Conservation (phyloP, 2,888 invertebrate genomes). For the Tachystola acroxantha region DNA sequence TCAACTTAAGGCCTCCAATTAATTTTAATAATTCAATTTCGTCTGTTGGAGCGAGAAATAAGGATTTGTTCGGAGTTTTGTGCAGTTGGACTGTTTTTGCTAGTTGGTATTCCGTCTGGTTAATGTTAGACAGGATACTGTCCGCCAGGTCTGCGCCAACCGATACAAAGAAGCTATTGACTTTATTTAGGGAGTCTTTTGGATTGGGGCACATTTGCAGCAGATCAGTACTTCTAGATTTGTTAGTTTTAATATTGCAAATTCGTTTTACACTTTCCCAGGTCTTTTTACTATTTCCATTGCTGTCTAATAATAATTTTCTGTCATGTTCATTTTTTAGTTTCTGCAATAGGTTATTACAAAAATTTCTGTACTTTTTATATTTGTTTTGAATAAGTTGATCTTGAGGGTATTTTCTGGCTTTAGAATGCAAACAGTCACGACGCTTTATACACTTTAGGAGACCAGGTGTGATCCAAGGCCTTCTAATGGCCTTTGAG, state of each 20-base stretch:
- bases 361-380: too few species aligned
- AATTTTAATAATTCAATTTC: not conserved
- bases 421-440: not conserved
- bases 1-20: not conserved
- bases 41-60: not conserved
- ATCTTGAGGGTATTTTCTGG: not conserved
- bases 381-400: not conserved
- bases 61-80: not conserved
- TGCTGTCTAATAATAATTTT: not conserved
- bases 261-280: not conserved
- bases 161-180: not conserved
- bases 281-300: not conserved
- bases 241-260: not conserved
- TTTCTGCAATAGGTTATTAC: not conserved
- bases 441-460: conserved; percentile 1
- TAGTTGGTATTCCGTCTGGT: not conserved
- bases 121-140: not conserved
- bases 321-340: not conserved
- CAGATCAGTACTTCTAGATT: not conserved
- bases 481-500: not conserved
- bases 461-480: too few species aligned
- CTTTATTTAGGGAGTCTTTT: not conserved
- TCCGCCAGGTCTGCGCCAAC: not conserved
- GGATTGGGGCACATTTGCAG: not conserved
- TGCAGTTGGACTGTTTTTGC: not conserved